Evolutionary conservation across 1,140 invertebrate species (phyloP), one percentile per base, ranked within the genome.

Genomic region (Lasioglossum baleicum): DNA sequence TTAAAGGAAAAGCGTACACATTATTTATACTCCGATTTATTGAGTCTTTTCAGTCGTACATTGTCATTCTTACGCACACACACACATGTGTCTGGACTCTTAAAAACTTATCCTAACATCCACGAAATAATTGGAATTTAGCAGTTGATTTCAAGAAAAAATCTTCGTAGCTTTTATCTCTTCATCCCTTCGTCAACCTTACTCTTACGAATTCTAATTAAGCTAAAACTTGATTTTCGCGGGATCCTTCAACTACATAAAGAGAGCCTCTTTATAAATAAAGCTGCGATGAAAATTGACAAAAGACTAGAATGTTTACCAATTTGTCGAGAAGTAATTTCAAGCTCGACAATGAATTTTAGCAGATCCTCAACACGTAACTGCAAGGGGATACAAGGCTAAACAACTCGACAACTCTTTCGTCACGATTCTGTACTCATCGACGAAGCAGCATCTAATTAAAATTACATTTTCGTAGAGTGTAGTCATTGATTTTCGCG

Each of bases 371-470:
- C 60, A 8, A 63, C 26, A 13, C 22, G 22, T 5, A 31, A 63
- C 26, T 15, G 26, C 60, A 63, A 63, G 4, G 61, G 13, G 31
- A 8, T 63, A 35, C 31, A 63, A 22, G 3, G 22, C 31, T 64
- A 35, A 48, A 44, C 42, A 11, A 20, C 63, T 20, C 13, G 17
- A 65, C 17, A 15, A 64, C 4, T 2, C 7, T 15, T 8, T 10
- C 7, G 10, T 4, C n/a, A 6, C 31, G 15, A 6, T 22, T 40
- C 48, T 15, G 15, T 8, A 22, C 7, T n/a, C 13, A 3, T 51
- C 7, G 7, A 17, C 20, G n/a, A 75, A 75, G 31, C 56, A 22
- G n/a, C 63, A 51, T 40, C 65, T 70, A 63, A 51, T 70, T 63
- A 70, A 69, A 69, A 35, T 51, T 31, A 70, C 70, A 63, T 44